Evolutionary conservation across 2,113 vertebrate genomes (phyloP), one percentile per base, ranked within the genome.

Genomic region (Phaethornis superciliosus): DNA sequence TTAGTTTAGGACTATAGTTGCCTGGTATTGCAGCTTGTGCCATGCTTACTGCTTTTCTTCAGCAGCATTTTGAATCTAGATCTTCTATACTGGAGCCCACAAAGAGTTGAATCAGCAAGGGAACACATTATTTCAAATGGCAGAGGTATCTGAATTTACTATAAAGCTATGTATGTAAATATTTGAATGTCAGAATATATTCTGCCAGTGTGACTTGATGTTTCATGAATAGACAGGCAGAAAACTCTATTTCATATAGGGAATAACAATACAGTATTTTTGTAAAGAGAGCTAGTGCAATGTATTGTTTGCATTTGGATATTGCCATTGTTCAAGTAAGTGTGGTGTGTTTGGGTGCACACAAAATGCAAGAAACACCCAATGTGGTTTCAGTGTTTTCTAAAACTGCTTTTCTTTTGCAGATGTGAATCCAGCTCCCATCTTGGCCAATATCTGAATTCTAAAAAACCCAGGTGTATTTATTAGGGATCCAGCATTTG

Each of bases 291-390:
- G 23, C 12, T 13, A 64, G 55, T 10, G n/a, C 33, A 79, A 49
- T 79, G 91, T 15, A 44, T 87, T 83, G 26, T 94, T 93, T 94
- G 54, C 70, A 76, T 94, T 71, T 89, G 58, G 81, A 72, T 89
- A 62, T 76, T 85, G 87, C 44, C 32, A 26, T 84, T 64, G 52
- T 84, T 89, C 62, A 18, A 52, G 28, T 65, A 35, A 79, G 40
- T 28, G 58, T 5, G 4, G 2, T 55, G 30, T 68, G 54, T 81
- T 77, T 72, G 67, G 30, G 17, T 54, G 37, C 33, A 46, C 32
- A 46, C 33, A 59, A 75, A 64, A 15, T 33, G 42, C 47, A 90
- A 60, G 33, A 64, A 81, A 60, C 27, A 64, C 58, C 28, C 19
- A 51, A 51, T 21, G 20, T 11, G 26, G 35, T 54, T 84, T 40